Conservation (phyloP, 2,113 vertebrate genomes). For the Gambusia holbrooki region DNA sequence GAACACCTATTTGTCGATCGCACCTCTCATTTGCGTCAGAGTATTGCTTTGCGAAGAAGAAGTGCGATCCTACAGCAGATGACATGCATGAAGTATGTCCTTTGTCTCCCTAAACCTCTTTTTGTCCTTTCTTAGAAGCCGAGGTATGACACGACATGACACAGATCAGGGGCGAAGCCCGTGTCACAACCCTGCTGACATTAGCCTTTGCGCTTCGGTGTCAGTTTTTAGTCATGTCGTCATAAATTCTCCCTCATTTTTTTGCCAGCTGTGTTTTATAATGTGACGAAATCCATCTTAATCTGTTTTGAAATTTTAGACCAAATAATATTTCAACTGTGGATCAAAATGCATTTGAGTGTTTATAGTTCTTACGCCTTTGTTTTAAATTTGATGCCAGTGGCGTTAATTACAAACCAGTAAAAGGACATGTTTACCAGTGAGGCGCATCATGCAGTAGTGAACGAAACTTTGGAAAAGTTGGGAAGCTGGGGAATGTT, state of each 20-base stretch:
- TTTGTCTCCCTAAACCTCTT: conserved; percentile 43
- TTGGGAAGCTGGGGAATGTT: neutral
- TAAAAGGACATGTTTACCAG: neutral
- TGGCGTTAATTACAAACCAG: neutral
- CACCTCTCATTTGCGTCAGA: conserved; percentile 49
- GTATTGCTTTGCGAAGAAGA: conserved; percentile 6
- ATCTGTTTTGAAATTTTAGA: neutral
- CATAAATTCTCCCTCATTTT: neutral
- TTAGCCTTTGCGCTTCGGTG: conserved; percentile 11
- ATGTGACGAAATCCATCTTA: neutral
- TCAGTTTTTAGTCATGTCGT: conserved; percentile 6
- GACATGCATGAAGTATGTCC: conserved; percentile 48
- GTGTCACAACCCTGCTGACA: conserved; percentile 2
- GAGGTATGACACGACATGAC: conserved; percentile 29
- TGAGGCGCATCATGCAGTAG: neutral
- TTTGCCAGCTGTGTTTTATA: neutral
- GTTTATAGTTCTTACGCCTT: neutral
- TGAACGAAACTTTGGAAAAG: neutral
- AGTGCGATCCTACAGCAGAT: conserved; percentile 6
- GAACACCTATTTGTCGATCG: conserved; percentile 52
- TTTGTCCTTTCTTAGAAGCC: conserved; percentile 48
- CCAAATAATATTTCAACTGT: neutral
- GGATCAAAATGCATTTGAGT: neutral
- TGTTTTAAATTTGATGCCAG: neutral
- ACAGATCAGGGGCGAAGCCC: conserved; percentile 2